Evolutionary conservation across 2,888 invertebrate species (phyloP), one percentile per base, ranked within the genome.

Genomic region (Alentia gelatinosa): DNA sequence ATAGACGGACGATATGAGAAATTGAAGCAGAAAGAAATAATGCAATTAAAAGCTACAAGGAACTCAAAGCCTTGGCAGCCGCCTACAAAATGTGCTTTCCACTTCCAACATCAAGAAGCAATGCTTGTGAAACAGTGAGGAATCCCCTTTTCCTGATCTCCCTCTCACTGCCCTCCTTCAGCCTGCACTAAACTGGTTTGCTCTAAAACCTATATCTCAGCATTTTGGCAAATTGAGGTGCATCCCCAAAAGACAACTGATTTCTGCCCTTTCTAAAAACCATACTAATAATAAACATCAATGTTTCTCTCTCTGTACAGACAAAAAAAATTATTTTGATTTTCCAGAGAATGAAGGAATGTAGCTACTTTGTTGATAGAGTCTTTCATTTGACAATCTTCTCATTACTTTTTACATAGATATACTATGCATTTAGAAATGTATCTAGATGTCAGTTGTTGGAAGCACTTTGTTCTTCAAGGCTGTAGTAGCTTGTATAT

Each of bases 191-290:
- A 63, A 12, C 26, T n/a, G 9, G 12, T 23, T 19, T 79, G 79
- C 35, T 68, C 35, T 39, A 15, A 39, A 23, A 74, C 74, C 79
- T 79, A 5, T 15, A 35, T 39, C 39, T 79, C 15, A 63, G 5
- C n/a, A 12, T 63, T 79, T 79, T 79, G 79, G 39, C 79, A 35
- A 79, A 4, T 12, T 35, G 79, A 79, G 79, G 79, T 79, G 79
- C 79, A 79, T 39, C 1, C 79, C n/a, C n/a, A n/a, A n/a, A n/a
- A 68, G 12, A 26, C 68, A 68, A 68, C 26, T 56, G 56, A 56
- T n/a, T 56, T 56, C 23, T 68, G 3, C 68, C 68, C 30, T 68
- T 19, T 68, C 5, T 68, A 26, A 68, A 68, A 30, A 33, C 68
- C 68, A 30, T 68, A 68, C 68, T 68, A 68, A 68, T 68, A 26